Evolutionary conservation across 2,888 invertebrate species (phyloP), one percentile per base, ranked within the genome.

Genomic region (Brachyptera risi): DNA sequence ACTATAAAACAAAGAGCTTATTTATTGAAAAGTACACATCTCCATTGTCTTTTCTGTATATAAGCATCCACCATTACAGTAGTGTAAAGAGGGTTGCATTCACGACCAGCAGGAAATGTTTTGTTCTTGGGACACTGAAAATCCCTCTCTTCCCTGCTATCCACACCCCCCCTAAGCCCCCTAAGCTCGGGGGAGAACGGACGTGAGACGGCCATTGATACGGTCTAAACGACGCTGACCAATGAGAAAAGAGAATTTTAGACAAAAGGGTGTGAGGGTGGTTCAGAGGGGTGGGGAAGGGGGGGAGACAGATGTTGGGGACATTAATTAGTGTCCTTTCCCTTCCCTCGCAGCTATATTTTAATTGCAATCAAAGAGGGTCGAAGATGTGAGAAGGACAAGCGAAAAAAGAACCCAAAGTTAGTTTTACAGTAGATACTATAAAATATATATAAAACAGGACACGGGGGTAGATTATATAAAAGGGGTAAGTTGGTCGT

Each of bases 281-380:
- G 5, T 31, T n/a, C n/a, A n/a, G n/a, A 31, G 31, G 31, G 31
- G 31, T 5, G 31, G 31, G 31, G 44, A 26, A 19, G 54, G 54
- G 15, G 54, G 54, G 54, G 35, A 19, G 54, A 54, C 54, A 54
- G 54, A 37, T 54, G 54, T 19, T 7, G 37, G 35, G 15, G 35
- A 35, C 37, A 35, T 54, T 54, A 54, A 54, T 54, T 54, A 54
- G 47, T 24, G 24, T n/a, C n/a, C 47, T 5, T 24, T 24, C 17
- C 35, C 54, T 37, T 11, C 3, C 54, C 51, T 9, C 15, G 31
- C 3, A 3, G 17, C 35, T 13, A 35, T 17, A 21, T 54, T 54
- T 54, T 54, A 54, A 54, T 54, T 54, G 54, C 54, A 54, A 54
- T 54, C 54, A 17, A 54, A 54, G 54, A 54, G 54, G 54, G 54